Evolutionary conservation across 1,140 invertebrate species (phyloP), one percentile per base, ranked within the genome.

Genomic region (Bombus pascuorum): DNA sequence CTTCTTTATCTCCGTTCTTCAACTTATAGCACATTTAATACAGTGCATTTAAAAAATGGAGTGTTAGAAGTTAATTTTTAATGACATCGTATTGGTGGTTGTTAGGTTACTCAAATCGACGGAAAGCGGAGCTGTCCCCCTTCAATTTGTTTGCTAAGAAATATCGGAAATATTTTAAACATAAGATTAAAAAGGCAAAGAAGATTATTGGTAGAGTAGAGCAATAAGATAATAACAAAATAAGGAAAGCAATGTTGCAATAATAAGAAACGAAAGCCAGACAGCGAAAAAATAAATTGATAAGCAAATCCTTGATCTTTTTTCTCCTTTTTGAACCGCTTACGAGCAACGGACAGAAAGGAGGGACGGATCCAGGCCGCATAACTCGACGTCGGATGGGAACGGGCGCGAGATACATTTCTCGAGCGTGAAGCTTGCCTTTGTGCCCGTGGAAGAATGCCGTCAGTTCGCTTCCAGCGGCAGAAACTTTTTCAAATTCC

Each of bases 341-440:
- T 28, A 34, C 66, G 22, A 53, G 39, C 6, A 70, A 25, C 34
- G n/a, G 25, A 32, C 70, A 53, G 34, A 37, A 47, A 42, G 32
- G 39, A 66, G 28, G 25, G 32, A 42, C 5, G 47, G 37, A 62
- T n/a, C 9, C 25, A 22, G 13, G 74, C 22, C 65, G 74, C 74
- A 78, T 83, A 83, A 83, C 82, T 83, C 44, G 81, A 83, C 74
- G 44, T 83, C 73, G 68, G 74, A 77, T 53, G 34, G 28, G 9
- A 68, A 68, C 59, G 72, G 68, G 32, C 34, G 73, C 62, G 34
- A 68, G 73, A 83, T 77, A 57, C 62, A 68, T 83, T 70, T 83
- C 81, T 83, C 82, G 65, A 83, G 74, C 59, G 82, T 57, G 74
- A 83, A 78, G 74, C 28, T 22, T 34, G 81, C 82, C 74, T 78